These are phyloP conservation scores for Pseudochirops cupreus DNA, from an alignment of 2,797 vertebrate species.

Conservation along the genomic window DNA sequence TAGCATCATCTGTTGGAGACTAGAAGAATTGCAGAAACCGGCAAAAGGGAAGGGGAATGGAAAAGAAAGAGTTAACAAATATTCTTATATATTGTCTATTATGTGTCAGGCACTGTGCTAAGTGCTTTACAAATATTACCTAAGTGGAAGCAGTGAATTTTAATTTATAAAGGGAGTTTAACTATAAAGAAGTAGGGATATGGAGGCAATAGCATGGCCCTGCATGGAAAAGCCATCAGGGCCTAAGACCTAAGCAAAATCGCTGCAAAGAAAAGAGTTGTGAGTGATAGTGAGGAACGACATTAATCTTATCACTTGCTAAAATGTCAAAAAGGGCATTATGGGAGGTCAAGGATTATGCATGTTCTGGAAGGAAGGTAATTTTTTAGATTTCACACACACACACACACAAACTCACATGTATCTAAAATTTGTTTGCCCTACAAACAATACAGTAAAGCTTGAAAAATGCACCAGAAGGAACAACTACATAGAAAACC, in stretches of 20 bases:
- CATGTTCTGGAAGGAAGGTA: not conserved
- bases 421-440: not conserved
- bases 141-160: not conserved
- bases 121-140: not conserved
- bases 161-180: not conserved
- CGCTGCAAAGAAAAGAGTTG: not conserved
- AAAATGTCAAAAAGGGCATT: not conserved
- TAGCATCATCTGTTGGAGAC: not conserved
- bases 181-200: not conserved
- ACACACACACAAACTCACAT: no score
- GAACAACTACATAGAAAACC: not conserved
- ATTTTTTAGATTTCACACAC: not conserved
- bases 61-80: not conserved
- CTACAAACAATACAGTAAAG: not conserved
- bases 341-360: not conserved
- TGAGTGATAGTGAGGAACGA: not conserved
- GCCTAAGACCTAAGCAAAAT: not conserved
- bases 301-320: not conserved
- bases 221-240: no score
- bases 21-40: not conserved
- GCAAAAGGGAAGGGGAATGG: not conserved
- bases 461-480: not conserved
- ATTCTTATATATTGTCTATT: not conserved
- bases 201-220: not conserved
- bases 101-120: not conserved